Percentiles rank a stretch among this genome's conserved stretches.
Evolutionary conservation across 1,140 invertebrate genomes (phyloP).

Genomic region (Hylyphantes graminicola): DNA sequence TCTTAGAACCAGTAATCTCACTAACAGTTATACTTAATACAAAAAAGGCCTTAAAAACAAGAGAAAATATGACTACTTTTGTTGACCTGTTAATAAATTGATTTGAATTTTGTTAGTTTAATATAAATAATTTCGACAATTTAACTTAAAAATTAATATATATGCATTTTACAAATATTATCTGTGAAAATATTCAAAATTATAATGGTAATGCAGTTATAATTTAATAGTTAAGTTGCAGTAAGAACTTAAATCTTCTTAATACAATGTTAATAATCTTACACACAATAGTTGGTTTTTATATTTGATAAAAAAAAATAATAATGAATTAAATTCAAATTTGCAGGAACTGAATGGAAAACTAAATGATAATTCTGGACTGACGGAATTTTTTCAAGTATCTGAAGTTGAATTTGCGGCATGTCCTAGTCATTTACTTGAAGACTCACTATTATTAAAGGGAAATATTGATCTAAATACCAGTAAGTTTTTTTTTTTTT

Average conservation of each 20-base stretch:
- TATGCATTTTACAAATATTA: background rate
- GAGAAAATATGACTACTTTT: constrained; percentile 1
- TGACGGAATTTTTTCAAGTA: constrained; percentile 23
- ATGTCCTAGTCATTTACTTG: background rate
- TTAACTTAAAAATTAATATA: too few relatives aligned
- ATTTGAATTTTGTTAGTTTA: constrained; percentile 1
- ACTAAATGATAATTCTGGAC: background rate
- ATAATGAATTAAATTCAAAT: background rate
- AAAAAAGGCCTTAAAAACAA: too few relatives aligned
- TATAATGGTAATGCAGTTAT: too few relatives aligned
- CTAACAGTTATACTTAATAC: too few relatives aligned
- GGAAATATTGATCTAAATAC: background rate
- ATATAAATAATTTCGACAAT: background rate
- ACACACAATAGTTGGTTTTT: too few relatives aligned
- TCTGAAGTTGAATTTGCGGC: background rate
- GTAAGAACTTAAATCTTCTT: too few relatives aligned
- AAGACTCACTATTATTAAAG: background rate
- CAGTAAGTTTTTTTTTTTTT: constrained; percentile 4
- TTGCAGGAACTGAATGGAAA: background rate
- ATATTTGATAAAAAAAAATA: too few relatives aligned
- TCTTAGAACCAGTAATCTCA: too few relatives aligned
- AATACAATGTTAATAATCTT: too few relatives aligned
- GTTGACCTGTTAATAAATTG: background rate
- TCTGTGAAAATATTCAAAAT: background rate
- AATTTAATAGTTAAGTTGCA: too few relatives aligned